Base-by-base conservation (phyloP, 2,797 vertebrate genomes). In the Pachyuromys duprasi region DNA sequence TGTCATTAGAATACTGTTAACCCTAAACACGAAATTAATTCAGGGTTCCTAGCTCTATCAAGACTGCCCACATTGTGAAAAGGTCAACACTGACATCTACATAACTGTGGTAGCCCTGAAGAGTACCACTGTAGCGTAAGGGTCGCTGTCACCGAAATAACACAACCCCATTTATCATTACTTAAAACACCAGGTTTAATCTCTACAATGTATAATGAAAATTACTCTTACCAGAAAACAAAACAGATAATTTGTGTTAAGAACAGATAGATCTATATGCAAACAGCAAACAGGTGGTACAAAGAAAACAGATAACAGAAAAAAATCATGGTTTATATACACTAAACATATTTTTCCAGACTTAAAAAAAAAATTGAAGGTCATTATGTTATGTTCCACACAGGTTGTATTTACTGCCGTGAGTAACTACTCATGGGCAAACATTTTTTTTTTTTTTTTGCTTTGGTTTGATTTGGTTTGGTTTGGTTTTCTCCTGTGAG, bases 1-100 rank as follows among this genome's bases (percentile, higher is more conserved):
- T 72, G 60, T 22, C 49, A 72, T 83, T 97, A 84, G 12, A 94
- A 53, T 72, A 28, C 60, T 82, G 13, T 75, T 72, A 91, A 63
- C 12, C 36, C 13, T 86, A 96, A 80, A 76, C 1, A 2, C 18
- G 84, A 91, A 84, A 45, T 18, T 72, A 86, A 57, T 8, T 84
- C 70, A 45, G 74, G 14, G 0, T 63, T 49, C 69, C 62, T 24
- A 26, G 20, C 15, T 76, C 39, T 65, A 9, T 93, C 72, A 89
- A 33, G 55, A 91, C 72, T 45, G 17, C 53, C 26, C 39, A 65
- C 39, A 55, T 79, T 84, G 60, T 79, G 20, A 53, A 74, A 45
- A 92, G 8, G 53, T 67, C 13, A 69, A 22, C 36, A 69, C 5
- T 81, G 49, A 72, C 31, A n/a, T 45, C 88, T 45, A 7, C 3